Base-by-base conservation (phyloP, 2,113 vertebrate genomes). In the Clarias macrocephalus region DNA sequence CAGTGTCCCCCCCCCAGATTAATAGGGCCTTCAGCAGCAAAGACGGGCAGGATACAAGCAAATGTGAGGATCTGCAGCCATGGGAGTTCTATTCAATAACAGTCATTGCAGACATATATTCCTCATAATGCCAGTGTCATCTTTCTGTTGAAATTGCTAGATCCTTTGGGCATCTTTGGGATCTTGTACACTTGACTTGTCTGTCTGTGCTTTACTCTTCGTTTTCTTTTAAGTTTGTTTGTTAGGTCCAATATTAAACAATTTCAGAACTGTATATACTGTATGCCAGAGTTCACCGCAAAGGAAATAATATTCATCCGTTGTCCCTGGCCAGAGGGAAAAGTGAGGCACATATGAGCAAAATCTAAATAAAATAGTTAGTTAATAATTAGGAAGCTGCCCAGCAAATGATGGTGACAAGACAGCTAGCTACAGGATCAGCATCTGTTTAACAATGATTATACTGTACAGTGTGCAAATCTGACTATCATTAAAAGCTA, bases 81-180 rank as follows among this genome's bases (percentile, higher is more conserved):
- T 59, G 83, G 89, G 91, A 91, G 82, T 89, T 86, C 89, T 88
- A 86, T 87, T 89, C 91, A 91, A 88, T 89, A 90, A 86, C 73
- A 68, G 52, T 87, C 89, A 88, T 87, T 90, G 83, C 87, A 85
- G 83, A 84, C 83, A 62, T 76, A 75, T 68, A 87, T 72, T 84
- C 52, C 52, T 88, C 80, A 82, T 79, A 3, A 83, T 82, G 60
- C 30, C 80, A 77, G 76, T 1, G 16, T 86, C 85, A 88, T 90
- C 86, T 88, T 88, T 90, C 84, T 66, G 30, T 3, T 72, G 86
- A 90, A 88, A 89, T 89, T 77, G 86, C 63, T 23, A 59, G 75
- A 76, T 88, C 86, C 84, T 89, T 59, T 87, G 85, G 80, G 75
- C 65, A 82, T 87, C 82, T 75, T 84, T 70, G 65, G 42, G 48